phyloP scores from a whole-genome alignment of 2,113 vertebrate species.

The Maccullochella peelii region DNA sequence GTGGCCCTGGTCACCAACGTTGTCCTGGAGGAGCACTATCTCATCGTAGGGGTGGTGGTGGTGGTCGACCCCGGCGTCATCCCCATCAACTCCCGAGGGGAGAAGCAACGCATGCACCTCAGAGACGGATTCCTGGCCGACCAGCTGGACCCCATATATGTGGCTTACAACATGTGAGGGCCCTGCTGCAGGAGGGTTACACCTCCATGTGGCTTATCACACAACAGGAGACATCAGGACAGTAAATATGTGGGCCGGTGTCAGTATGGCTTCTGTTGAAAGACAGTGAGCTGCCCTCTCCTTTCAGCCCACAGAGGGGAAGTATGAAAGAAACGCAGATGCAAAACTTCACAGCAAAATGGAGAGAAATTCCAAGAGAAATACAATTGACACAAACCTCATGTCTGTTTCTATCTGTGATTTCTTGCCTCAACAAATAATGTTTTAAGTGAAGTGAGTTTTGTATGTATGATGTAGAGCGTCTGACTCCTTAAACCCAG shows the following conservation, averaged over 20 bases:
- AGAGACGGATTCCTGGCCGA: constrained; percentile 96
- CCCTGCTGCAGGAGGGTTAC: neutral
- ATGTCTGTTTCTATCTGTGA: constrained; percentile 30
- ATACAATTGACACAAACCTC: constrained; percentile 33
- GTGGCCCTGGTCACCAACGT: constrained; percentile 94
- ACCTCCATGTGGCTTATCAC: constrained; percentile 28
- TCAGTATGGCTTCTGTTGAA: neutral
- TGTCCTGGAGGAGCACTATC: constrained; percentile 95
- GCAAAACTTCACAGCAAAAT: constrained; percentile 21
- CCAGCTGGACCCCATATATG: constrained; percentile 97
- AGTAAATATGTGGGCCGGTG: neutral
- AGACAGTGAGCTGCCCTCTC: constrained; percentile 19
- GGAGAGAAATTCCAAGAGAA: constrained; percentile 11
- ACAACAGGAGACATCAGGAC: constrained; percentile 7
- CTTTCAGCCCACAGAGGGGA: constrained; percentile 11
- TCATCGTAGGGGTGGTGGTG: constrained; percentile 96
- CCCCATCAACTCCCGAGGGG: constrained; percentile 96
- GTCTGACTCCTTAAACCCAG: constrained; percentile 32
- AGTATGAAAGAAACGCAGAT: constrained; percentile 30
- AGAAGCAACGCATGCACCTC: constrained; percentile 98
- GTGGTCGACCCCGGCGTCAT: constrained; percentile 96
- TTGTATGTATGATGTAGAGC: constrained; percentile 44
- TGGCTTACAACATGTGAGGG: constrained; percentile 96
- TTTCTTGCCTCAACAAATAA: constrained; percentile 42
- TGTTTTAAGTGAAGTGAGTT: constrained; percentile 48